phyloP scores from a whole-genome alignment of 1,140 invertebrate genomes.

The Bombyx mori region ASM3026992v2 NC_085132.1:9766001-9766500 shows the following conservation, averaged over 20 bases:
- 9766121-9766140: slow-evolving; percentile 88
- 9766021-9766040: slow-evolving; percentile 97
- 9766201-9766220: slow-evolving; percentile 94
- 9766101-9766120: slow-evolving; percentile 89
- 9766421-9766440: too few relatives aligned
- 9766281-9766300: background rate
- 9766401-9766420: too few relatives aligned
- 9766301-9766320: too few relatives aligned
- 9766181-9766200: slow-evolving; percentile 97
- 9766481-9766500: too few relatives aligned
- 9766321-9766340: too few relatives aligned
- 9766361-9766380: too few relatives aligned
- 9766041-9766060: slow-evolving; percentile 90
- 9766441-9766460: too few relatives aligned
- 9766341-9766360: too few relatives aligned
- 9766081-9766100: slow-evolving; percentile 89
- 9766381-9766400: too few relatives aligned
- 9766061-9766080: slow-evolving; percentile 90
- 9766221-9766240: slow-evolving; percentile 93
- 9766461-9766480: too few relatives aligned
- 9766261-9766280: slow-evolving; percentile 32
- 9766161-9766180: slow-evolving; percentile 92
- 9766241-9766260: slow-evolving; percentile 95
- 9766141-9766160: slow-evolving; percentile 90
- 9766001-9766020: slow-evolving; percentile 90